A percentile compares a stretch with the other conserved stretches of the same genome.
Evolutionary conservation across 2,113 vertebrate genomes (phyloP).

Genomic region (Haemorhous mexicanus): DNA sequence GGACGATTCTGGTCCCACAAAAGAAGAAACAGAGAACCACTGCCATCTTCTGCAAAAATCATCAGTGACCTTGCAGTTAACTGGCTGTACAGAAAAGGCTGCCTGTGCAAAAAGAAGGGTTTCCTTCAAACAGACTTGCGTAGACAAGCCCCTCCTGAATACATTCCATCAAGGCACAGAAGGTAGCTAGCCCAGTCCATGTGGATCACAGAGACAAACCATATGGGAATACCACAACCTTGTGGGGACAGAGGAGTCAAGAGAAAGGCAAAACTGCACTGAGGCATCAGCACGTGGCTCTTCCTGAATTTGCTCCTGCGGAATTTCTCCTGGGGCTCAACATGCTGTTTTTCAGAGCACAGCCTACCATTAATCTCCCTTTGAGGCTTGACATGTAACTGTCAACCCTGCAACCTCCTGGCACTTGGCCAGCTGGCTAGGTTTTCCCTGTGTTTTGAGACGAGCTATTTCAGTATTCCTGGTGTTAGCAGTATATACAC

Average conservation of each 20-base stretch:
- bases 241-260: not conserved
- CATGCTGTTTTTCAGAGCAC: not conserved
- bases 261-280: not conserved
- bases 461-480: constrained; percentile 18
- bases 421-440: not conserved
- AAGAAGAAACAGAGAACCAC: not conserved
- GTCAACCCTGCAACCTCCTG: not conserved
- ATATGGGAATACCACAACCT: not conserved
- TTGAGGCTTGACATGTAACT: not conserved
- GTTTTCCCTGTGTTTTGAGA: not conserved
- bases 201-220: not conserved
- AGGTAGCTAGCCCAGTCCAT: not conserved
- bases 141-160: not conserved
- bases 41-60: not conserved
- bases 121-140: not conserved
- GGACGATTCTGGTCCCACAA: not conserved
- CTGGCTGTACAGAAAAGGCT: not conserved
- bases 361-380: not conserved
- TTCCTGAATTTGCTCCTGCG: not conserved
- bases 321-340: not conserved
- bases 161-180: not conserved
- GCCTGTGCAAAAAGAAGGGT: not conserved
- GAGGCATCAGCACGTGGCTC: not conserved
- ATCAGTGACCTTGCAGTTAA: not conserved
- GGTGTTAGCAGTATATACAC: not conserved